phyloP scores from a whole-genome alignment of 2,888 invertebrate genomes.

The Ophion ventricosus region DNA sequence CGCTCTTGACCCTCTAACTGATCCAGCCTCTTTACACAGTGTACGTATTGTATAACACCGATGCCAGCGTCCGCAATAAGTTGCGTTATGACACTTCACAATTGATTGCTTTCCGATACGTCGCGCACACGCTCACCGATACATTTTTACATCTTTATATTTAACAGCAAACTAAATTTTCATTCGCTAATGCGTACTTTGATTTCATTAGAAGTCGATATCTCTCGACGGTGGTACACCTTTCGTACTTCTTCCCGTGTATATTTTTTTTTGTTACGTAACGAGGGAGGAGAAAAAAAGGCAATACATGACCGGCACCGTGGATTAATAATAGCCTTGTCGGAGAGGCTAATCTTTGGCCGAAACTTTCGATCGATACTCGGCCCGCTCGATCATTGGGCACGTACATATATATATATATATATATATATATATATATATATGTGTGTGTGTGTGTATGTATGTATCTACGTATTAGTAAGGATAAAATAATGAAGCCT shows the following conservation, averaged over 20 bases:
- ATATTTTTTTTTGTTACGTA: slow-evolving; percentile 43
- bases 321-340: slow-evolving; percentile 52
- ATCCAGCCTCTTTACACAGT: background rate
- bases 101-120: slow-evolving; percentile 34
- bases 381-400: slow-evolving; percentile 35
- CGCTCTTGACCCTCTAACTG: slow-evolving; percentile 40
- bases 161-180: slow-evolving; percentile 33
- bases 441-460: background rate
- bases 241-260: slow-evolving; percentile 42
- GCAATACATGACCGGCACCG: slow-evolving; percentile 11
- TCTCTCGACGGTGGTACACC: slow-evolving; percentile 25
- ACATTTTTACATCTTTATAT: no score
- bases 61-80: background rate
- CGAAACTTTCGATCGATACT: slow-evolving; percentile 66
- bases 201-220: slow-evolving; percentile 45
- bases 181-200: slow-evolving; percentile 15
- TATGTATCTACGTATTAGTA: slow-evolving; percentile 22
- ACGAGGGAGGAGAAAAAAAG: slow-evolving; percentile 8
- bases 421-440: background rate
- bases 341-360: slow-evolving; percentile 58
- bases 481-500: slow-evolving; percentile 61
- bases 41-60: slow-evolving; percentile 24
- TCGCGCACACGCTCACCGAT: background rate
- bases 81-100: slow-evolving; percentile 9
- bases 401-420: slow-evolving; percentile 11